Evolutionary conservation across 2,888 invertebrate species (phyloP), one percentile per base, ranked within the genome.

Genomic region (Brenthis ino): DNA sequence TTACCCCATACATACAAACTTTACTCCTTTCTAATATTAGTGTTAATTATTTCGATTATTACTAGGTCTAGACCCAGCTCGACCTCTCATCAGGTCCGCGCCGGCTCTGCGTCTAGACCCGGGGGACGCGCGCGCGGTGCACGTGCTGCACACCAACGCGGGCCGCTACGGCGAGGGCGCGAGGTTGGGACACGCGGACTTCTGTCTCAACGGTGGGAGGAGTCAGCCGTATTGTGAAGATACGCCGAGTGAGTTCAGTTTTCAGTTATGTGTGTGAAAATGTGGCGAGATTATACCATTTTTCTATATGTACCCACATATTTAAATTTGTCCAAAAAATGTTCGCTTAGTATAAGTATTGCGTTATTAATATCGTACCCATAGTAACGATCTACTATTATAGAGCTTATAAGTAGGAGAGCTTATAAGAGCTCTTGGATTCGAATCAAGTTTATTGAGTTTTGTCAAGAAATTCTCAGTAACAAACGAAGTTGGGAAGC

Each of bases 111-210:
- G 95, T 6, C 82, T 96, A 75, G 95, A 95, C 82, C 94, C 95
- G 58, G 96, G 96, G 0, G 96, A 96, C 79, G 97, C 97, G 3
- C 94, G 95, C 68, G 95, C 96, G 0, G 97, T 97, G 3, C 95
- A 96, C 83, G 95, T 96, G 24, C 93, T 96, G 33, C 97, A 96
- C 81, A 96, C 96, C 0, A 96, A 96, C 82, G 96, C 96, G 0
- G 96, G 96, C 0, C 94, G 95, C 71, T 97, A 96, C 84, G 96
- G 96, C 0, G 96, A 96, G 82, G 94, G 94, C 2, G 95, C 96
- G 6, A 90, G 95, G 4, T 93, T 95, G 5, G 96, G 96, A 0
- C 96, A 96, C 81, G 96, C 96, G 0, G 96, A 96, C 87, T 96
- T 97, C 86, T 96, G 96, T 79, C 94, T 96, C 53, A 97, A 96